phyloP scores from a whole-genome alignment of 2,888 invertebrate genomes.

The Ichneumon xanthorius region DNA sequence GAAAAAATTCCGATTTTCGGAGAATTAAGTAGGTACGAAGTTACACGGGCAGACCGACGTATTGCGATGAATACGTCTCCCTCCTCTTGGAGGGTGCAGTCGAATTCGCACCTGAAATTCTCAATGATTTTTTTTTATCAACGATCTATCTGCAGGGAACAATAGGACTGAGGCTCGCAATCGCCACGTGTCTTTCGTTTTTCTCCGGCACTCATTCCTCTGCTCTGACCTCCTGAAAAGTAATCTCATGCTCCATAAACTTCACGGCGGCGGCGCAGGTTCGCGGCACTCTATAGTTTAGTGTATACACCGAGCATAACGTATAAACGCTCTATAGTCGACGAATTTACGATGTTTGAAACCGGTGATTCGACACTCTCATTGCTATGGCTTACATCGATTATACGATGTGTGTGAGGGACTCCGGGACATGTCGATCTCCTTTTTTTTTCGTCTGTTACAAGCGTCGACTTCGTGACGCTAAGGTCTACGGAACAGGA shows the following conservation, averaged over 20 bases:
- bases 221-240: slow-evolving; percentile 73
- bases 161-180: slow-evolving; percentile 19
- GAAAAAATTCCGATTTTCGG: background rate
- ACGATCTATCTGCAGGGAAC: slow-evolving; percentile 19
- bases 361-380: slow-evolving; percentile 70
- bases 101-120: background rate
- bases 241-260: slow-evolving; percentile 79
- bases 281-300: slow-evolving; percentile 56
- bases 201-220: slow-evolving; percentile 34
- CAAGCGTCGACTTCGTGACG: slow-evolving; percentile 29
- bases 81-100: background rate
- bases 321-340: slow-evolving; percentile 49
- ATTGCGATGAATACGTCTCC: background rate
- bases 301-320: slow-evolving; percentile 19
- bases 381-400: slow-evolving; percentile 59
- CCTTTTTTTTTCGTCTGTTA: slow-evolving; percentile 37
- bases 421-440: slow-evolving; percentile 40
- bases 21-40: background rate
- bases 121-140: background rate
- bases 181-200: slow-evolving; percentile 33
- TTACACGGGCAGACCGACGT: background rate
- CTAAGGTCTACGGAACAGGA: background rate
- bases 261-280: slow-evolving; percentile 71
- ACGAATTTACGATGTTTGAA: slow-evolving; percentile 73
- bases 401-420: slow-evolving; percentile 48